Evolutionary conservation across 1,140 invertebrate species (phyloP), one percentile per base, ranked within the genome.

Genomic region (Colletes latitarsis): DNA sequence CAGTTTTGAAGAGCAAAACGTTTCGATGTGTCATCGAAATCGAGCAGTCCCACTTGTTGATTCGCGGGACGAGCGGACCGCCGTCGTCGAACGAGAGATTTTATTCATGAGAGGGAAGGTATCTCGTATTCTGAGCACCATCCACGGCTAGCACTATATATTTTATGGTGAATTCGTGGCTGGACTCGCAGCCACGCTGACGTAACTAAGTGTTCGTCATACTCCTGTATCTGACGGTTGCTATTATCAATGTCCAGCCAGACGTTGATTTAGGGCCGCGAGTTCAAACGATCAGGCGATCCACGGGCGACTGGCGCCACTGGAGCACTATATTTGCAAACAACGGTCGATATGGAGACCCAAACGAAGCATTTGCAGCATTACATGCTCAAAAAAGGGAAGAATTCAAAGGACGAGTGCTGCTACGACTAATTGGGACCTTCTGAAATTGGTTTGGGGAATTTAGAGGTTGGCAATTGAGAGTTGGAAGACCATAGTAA

Each of bases 111-210:
- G 21, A 52, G 76, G 46, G 64, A 78, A 49, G 30, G 46, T 74
- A 60, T 86, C 41, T 64, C 19, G 85, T 77, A 85, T 87, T 85
- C 77, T n/a, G n/a, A 46, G 43, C 78, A 68, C 71, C 72, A 55
- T 68, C 39, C 62, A 39, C 6, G 62, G 57, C 70, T 73, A 66
- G 46, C 72, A 70, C 53, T 62, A 87, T 87, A 86, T 75, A 84
- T 84, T 82, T 86, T 82, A 84, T 82, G 74, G 62, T 68, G 71
- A 67, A 77, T 84, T 63, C 74, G 77, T 84, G 77, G 81, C 3
- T 43, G 46, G 77, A 86, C 43, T 83, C 10, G n/a, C 39, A 62
- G 63, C 8, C n/a, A 49, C 17, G 41, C 41, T 78, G 49, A 63
- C 41, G 58, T 71, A 68, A 66, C 21, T 46, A 68, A 77, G 57